Percentiles rank a stretch among this genome's conserved stretches.
Evolutionary conservation across 64 coral and sea anemone genomes (phyloP).

Genomic region (Cladopsammia gracilis): DNA sequence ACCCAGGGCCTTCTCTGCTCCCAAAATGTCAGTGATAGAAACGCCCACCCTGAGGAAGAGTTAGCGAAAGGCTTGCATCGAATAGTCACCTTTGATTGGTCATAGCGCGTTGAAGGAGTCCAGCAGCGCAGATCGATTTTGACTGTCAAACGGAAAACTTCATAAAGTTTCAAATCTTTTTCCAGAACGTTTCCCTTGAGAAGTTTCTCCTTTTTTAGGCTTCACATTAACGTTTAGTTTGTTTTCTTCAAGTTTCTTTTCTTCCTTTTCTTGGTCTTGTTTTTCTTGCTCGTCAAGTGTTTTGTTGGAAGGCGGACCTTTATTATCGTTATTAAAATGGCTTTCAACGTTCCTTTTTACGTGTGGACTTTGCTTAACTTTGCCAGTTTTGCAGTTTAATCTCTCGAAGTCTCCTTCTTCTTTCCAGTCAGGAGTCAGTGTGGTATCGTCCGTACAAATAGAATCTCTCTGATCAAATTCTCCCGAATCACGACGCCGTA

Average conservation of each 20-base stretch:
- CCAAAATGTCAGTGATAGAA: too few relatives aligned
- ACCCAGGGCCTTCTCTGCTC: too few relatives aligned
- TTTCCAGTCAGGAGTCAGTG: not conserved
- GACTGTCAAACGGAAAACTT: not conserved
- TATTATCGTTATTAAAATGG: not conserved
- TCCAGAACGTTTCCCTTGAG: not conserved
- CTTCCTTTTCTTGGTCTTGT: not conserved
- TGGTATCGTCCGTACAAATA: slow-evolving; percentile 1
- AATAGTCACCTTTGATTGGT: too few relatives aligned
- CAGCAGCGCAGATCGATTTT: too few relatives aligned
- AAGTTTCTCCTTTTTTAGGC: not conserved
- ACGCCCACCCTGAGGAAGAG: too few relatives aligned
- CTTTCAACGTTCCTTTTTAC: not conserved
- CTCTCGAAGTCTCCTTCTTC: not conserved
- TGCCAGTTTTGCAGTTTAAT: not conserved
- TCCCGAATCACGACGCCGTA: slow-evolving; percentile 8
- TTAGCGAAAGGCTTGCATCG: too few relatives aligned
- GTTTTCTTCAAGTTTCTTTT: not conserved
- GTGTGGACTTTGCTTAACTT: not conserved
- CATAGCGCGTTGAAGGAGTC: too few relatives aligned
- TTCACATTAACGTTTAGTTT: not conserved
- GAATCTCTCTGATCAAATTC: slow-evolving; percentile 41
- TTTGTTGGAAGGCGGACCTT: not conserved
- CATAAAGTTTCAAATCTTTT: slow-evolving; percentile 17
- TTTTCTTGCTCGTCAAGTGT: not conserved